These are phyloP conservation scores for Heliothis peltigera DNA, from an alignment of 2,888 invertebrate genomes.

Conservation along the genomic window DNA sequence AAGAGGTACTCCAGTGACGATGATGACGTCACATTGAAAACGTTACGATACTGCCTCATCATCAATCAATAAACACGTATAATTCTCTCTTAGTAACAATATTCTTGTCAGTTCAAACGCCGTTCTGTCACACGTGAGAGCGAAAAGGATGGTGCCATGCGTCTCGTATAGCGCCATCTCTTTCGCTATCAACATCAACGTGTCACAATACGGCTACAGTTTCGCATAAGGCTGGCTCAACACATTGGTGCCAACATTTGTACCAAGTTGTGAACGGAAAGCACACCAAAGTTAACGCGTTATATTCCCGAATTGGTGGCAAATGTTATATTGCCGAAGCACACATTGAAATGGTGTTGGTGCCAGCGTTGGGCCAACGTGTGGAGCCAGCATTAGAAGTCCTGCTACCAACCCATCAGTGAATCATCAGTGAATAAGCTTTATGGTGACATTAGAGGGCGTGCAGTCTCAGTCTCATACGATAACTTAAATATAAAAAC, in stretches of 20 bases:
- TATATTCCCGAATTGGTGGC: too few relatives aligned
- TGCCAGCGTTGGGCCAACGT: too few relatives aligned
- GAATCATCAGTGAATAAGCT: conserved; percentile 32
- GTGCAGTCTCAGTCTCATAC: conserved; percentile 73
- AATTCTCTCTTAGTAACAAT: conserved; percentile 57
- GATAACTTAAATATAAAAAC: conserved; percentile 65
- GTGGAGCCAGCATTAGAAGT: conserved; percentile 11
- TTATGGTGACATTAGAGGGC: conserved; percentile 53
- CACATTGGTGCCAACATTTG: too few relatives aligned
- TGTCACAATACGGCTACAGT: conserved; percentile 11
- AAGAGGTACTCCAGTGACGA: background rate
- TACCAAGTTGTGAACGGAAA: too few relatives aligned
- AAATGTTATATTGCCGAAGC: too few relatives aligned
- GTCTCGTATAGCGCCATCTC: too few relatives aligned
- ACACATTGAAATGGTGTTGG: too few relatives aligned
- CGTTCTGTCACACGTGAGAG: background rate
- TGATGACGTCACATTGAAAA: conserved; percentile 16
- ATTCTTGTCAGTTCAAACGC: conserved; percentile 54
- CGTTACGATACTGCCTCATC: conserved; percentile 37
- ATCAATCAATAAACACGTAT: conserved; percentile 43
- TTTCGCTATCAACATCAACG: background rate
- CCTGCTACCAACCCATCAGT: conserved; percentile 46
- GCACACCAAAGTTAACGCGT: too few relatives aligned
- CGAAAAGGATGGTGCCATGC: background rate
- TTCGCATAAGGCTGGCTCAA: conserved; percentile 46